Evolutionary conservation across 1,140 invertebrate genomes (phyloP), one percentile per base, ranked within the genome.

Genomic region (Zophobas morio): DNA sequence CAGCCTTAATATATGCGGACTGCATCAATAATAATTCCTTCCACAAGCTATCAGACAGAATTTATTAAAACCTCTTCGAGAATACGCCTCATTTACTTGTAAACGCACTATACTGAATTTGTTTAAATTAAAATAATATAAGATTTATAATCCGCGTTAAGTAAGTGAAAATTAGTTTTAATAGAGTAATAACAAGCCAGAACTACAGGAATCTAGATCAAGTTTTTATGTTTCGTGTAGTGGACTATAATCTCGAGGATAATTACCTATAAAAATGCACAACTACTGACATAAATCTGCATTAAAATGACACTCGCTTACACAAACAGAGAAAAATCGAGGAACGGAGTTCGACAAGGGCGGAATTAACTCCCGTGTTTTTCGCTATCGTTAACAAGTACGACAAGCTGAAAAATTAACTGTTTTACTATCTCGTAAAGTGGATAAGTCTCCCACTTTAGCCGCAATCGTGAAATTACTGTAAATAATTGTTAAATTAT

Each of bases 1-100:
- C 35, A 20, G 35, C 56, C 34, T 60, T 60, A 60, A 66, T 66
- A 42, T 66, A 42, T 66, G 60, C 60, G 32, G 8, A 32, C 60
- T 66, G 60, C 60, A 66, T 66, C 60, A 66, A 42, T 66, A 66
- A 66, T 66, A 60, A 60, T 60, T 42, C 40, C 37, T 66, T 66
- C 33, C 20, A 66, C 60, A 37, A 60, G 32, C 42, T 51, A 2
- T 20, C n/a, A n/a, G 39, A 66, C 37, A 40, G 37, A 60, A 60
- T 60, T 60, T 60, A 60, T 60, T 35, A 60, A 3, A 33, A 37
- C 6, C 35, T 60, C 36, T 60, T 60, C 36, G 37, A 60, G 36
- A 60, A 60, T 60, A 8, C 60, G 36, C 34, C 37, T 35, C 56
- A 60, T 60, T 60, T 60, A 39, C 56, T 60, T 60, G 35, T 36